Evolutionary conservation across 2,797 vertebrate species (phyloP).

Genomic region (Alca torda): DNA sequence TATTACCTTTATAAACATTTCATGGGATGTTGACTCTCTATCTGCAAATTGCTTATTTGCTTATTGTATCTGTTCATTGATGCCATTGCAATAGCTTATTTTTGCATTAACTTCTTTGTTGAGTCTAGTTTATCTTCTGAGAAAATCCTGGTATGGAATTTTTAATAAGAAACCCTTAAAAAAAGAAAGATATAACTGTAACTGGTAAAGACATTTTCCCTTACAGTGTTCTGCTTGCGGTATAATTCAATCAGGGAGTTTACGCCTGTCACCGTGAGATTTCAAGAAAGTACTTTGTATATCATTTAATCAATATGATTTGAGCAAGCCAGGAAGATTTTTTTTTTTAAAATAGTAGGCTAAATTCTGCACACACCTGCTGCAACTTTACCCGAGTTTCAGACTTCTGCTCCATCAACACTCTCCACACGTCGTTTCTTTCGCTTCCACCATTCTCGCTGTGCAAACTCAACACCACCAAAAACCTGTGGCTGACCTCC

Average conservation of each 20-base stretch:
- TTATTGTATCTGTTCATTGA: constrained; percentile 50
- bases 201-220: constrained; percentile 11
- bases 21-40: constrained; percentile 57
- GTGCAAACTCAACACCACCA: background rate
- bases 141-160: constrained; percentile 27
- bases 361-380: background rate
- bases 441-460: background rate
- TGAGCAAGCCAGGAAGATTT: constrained; percentile 1
- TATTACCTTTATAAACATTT: constrained; percentile 70
- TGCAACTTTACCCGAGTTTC: background rate
- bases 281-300: constrained; percentile 27
- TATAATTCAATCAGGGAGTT: constrained; percentile 38
- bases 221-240: background rate
- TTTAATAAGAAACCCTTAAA: constrained; percentile 49
- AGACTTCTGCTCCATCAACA: background rate
- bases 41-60: constrained; percentile 64
- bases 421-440: background rate
- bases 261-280: background rate
- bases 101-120: constrained; percentile 53
- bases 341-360: background rate
- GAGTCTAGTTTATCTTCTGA: constrained; percentile 49
- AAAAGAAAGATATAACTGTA: background rate
- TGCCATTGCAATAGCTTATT: constrained; percentile 48
- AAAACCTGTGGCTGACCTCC: background rate
- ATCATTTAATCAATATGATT: constrained; percentile 46